Conservation (phyloP, 1,140 invertebrate species). For the Eubasilissa regina region DNA sequence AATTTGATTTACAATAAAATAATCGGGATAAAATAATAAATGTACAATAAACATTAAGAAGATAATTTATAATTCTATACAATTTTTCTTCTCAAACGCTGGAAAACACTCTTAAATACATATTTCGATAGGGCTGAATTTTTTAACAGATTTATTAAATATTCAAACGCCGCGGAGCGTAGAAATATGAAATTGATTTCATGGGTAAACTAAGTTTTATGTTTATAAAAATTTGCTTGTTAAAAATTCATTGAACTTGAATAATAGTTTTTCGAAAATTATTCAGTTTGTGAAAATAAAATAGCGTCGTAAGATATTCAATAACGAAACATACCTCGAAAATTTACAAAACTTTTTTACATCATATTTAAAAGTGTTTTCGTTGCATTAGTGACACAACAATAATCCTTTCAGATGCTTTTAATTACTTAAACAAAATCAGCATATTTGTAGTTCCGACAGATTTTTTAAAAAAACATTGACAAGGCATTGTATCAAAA, state of each 20-base stretch:
- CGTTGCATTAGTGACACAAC: neutral
- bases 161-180: too few relatives aligned
- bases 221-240: too few relatives aligned
- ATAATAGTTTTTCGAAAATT: too few relatives aligned
- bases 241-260: too few relatives aligned
- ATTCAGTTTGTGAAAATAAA: too few relatives aligned
- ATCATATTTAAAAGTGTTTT: constrained; percentile 23
- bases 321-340: neutral
- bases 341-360: neutral
- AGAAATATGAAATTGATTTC: too few relatives aligned
- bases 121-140: too few relatives aligned
- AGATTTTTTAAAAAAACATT: constrained; percentile 7
- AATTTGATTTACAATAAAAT: constrained; percentile 35
- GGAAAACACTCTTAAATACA: constrained; percentile 18
- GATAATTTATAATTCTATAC: constrained; percentile 53
- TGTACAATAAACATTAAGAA: constrained; percentile 58
- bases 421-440: constrained; percentile 35
- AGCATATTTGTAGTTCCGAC: constrained; percentile 4
- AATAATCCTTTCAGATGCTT: constrained; percentile 8
- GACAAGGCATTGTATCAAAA: neutral
- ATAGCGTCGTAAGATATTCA: neutral
- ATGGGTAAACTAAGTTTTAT: too few relatives aligned
- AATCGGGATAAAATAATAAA: constrained; percentile 48
- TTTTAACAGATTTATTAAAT: too few relatives aligned
- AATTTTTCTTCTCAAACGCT: constrained; percentile 24